These are phyloP conservation scores for Rattus rattus DNA, from an alignment of 2,113 vertebrate species.

Conservation along the genomic window DNA sequence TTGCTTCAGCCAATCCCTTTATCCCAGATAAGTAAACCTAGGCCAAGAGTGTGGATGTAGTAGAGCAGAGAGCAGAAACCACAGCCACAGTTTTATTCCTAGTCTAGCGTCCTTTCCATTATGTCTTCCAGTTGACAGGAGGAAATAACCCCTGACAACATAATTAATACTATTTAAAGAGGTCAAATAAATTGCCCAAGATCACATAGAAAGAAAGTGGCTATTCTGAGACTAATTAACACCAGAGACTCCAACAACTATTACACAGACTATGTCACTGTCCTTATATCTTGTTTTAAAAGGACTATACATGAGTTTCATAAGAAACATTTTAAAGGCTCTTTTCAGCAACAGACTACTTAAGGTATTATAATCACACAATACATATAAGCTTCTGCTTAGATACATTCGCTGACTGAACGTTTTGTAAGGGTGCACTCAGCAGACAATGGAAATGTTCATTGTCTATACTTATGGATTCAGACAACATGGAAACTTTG, in stretches of 20 bases:
- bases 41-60: neutral
- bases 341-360: conserved; percentile 5
- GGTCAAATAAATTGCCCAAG: conserved; percentile 47
- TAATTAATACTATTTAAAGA: conserved; percentile 60
- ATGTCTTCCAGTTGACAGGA: conserved; percentile 9
- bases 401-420: neutral
- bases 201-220: conserved; percentile 19
- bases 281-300: conserved; percentile 24
- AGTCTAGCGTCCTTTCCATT: neutral
- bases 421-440: neutral
- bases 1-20: neutral
- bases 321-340: neutral
- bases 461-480: neutral
- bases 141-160: conserved; percentile 69
- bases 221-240: neutral
- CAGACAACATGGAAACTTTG: neutral
- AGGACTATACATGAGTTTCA: neutral
- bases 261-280: neutral
- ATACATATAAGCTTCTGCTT: neutral
- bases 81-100: neutral
- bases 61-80: neutral
- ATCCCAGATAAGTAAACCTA: neutral
- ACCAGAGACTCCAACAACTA: neutral
- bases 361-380: neutral
- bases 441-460: neutral